Percentiles rank a stretch among this genome's conserved stretches.
Evolutionary conservation across 2,797 vertebrate genomes (phyloP).

Genomic region (Gymnoscopelus braueri): DNA sequence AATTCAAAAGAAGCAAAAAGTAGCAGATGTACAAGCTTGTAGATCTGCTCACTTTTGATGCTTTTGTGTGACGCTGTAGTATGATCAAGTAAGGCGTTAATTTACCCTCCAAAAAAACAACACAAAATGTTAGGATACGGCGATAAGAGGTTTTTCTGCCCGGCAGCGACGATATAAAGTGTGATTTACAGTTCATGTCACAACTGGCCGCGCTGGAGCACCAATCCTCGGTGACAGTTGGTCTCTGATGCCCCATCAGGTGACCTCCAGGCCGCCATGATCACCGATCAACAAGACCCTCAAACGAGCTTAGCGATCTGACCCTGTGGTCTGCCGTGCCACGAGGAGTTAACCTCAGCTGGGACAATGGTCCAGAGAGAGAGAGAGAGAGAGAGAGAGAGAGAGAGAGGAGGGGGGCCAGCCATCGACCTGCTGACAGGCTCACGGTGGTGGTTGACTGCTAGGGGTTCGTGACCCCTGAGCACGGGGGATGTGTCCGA

Average conservation of each 20-base stretch:
- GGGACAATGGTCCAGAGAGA: conserved; percentile 15
- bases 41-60: too few relatives aligned
- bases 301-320: neutral
- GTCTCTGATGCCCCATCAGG: too few relatives aligned
- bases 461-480: conserved; percentile 54
- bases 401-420: conserved; percentile 36
- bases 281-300: neutral
- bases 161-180: neutral
- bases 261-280: neutral
- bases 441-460: conserved; percentile 65
- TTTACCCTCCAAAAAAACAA: too few relatives aligned
- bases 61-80: too few relatives aligned
- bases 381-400: conserved; percentile 5
- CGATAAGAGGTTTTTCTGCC: neutral
- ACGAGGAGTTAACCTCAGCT: too few relatives aligned
- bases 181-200: neutral
- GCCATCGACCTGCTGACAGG: conserved; percentile 68
- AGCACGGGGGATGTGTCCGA: conserved; percentile 52
- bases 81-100: too few relatives aligned
- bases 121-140: neutral
- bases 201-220: neutral
- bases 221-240: too few relatives aligned
- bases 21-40: too few relatives aligned
- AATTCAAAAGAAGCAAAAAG: too few relatives aligned
- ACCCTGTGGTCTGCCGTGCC: too few relatives aligned